These are phyloP conservation scores for Pachliopta kotzebuea DNA, from an alignment of 2,888 invertebrate species.

Conservation along the genomic window DNA sequence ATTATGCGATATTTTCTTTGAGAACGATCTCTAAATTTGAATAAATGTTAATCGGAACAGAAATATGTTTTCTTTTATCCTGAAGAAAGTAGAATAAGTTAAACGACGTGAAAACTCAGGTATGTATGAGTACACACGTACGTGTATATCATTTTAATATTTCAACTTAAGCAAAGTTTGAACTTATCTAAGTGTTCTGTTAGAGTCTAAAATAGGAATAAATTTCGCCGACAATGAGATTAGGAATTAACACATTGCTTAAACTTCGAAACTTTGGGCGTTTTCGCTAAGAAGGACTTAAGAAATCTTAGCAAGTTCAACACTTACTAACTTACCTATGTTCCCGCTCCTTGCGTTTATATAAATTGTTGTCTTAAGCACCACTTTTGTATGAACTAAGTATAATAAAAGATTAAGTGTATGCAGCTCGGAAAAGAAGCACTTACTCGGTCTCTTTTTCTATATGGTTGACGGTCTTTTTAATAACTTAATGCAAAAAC, in stretches of 20 bases:
- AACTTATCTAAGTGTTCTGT: slow-evolving; percentile 1
- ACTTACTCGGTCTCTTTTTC: too few species aligned
- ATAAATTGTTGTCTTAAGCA: slow-evolving; percentile 13
- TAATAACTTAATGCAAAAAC: too few species aligned
- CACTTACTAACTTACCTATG: slow-evolving; percentile 18
- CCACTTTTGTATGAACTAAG: slow-evolving; percentile 1
- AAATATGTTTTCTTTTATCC: too few species aligned
- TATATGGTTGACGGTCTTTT: too few species aligned
- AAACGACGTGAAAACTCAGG: too few species aligned
- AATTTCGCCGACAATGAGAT: slow-evolving; percentile 11
- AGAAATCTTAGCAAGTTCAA: slow-evolving; percentile 13
- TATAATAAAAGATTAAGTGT: neutral
- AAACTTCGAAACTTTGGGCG: slow-evolving; percentile 12
- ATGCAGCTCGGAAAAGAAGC: neutral
- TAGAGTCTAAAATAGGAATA: slow-evolving; percentile 6
- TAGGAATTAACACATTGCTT: slow-evolving; percentile 22
- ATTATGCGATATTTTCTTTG: too few species aligned
- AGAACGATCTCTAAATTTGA: too few species aligned
- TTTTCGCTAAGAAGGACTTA: slow-evolving; percentile 16
- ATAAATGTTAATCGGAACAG: too few species aligned
- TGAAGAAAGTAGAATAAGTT: too few species aligned
- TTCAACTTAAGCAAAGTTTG: neutral
- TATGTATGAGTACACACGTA: neutral
- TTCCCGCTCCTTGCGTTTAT: slow-evolving; percentile 7
- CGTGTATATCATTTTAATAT: neutral